phyloP scores from a whole-genome alignment of 2,113 vertebrate genomes.

The Taxidea taxus region DNA sequence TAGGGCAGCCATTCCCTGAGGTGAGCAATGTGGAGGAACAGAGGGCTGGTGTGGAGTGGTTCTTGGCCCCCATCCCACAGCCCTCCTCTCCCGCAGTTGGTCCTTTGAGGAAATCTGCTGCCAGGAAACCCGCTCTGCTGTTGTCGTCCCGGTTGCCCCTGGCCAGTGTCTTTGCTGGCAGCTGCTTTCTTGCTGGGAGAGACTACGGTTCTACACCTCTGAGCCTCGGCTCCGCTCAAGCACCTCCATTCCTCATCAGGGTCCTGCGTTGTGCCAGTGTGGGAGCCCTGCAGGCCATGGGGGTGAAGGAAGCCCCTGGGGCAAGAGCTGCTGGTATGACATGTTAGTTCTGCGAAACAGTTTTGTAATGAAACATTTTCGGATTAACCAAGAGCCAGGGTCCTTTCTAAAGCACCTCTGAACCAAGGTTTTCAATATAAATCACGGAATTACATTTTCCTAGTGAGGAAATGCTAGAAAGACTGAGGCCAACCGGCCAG shows the following conservation, averaged over 20 bases:
- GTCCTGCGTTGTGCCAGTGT: neutral
- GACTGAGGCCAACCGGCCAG: neutral
- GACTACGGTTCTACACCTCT: constrained; percentile 1
- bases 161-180: neutral
- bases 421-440: neutral
- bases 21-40: neutral
- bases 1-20: neutral
- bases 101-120: neutral
- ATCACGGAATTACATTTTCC: neutral
- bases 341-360: neutral
- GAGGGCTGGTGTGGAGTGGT: neutral
- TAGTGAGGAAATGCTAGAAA: neutral
- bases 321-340: neutral
- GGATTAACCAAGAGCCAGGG: neutral
- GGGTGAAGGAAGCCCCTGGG: neutral
- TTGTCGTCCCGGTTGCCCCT: neutral
- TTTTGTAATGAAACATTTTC: neutral
- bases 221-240: neutral
- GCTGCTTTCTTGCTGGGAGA: neutral
- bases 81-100: neutral
- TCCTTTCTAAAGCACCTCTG: neutral
- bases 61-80: neutral
- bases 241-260: neutral
- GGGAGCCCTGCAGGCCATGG: neutral
- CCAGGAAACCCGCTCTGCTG: neutral